These are phyloP conservation scores for Temnothorax curvispinosus DNA, from an alignment of 1,140 invertebrate genomes.

Conservation along the genomic window DNA sequence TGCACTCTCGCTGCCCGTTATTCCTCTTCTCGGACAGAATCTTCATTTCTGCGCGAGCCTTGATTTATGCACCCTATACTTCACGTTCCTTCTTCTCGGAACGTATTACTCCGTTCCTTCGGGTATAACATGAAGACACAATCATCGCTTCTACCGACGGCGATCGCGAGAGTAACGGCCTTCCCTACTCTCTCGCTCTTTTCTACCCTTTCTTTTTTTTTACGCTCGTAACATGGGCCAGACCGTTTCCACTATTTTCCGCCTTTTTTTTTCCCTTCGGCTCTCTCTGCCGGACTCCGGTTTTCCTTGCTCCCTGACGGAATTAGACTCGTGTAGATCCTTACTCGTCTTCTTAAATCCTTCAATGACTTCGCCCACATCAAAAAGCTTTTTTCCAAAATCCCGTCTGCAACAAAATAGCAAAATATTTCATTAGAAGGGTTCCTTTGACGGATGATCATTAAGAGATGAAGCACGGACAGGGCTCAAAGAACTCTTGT, in stretches of 20 bases:
- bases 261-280: conserved; percentile 7
- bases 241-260: conserved; percentile 25
- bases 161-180: conserved; percentile 24
- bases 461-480: conserved; percentile 42
- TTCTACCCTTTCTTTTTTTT: conserved; percentile 7
- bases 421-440: conserved; percentile 58
- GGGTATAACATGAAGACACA: conserved; percentile 59
- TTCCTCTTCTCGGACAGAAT: conserved; percentile 49
- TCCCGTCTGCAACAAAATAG: conserved; percentile 65
- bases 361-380: conserved; percentile 29
- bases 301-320: not conserved
- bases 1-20: conserved; percentile 10
- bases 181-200: not conserved
- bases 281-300: not conserved
- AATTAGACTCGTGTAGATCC: conserved; percentile 24
- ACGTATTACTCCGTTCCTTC: conserved; percentile 55
- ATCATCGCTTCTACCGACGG: conserved; percentile 51
- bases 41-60: conserved; percentile 51
- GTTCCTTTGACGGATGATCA: conserved; percentile 43
- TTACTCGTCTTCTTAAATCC: conserved; percentile 7
- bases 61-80: conserved; percentile 51
- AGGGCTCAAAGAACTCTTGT: not conserved
- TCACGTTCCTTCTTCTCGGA: conserved; percentile 27
- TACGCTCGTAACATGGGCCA: conserved; percentile 45
- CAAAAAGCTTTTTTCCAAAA: conserved; percentile 13